Evolutionary conservation across 2,797 vertebrate genomes (phyloP).

Genomic region (Chrosomus eos): DNA sequence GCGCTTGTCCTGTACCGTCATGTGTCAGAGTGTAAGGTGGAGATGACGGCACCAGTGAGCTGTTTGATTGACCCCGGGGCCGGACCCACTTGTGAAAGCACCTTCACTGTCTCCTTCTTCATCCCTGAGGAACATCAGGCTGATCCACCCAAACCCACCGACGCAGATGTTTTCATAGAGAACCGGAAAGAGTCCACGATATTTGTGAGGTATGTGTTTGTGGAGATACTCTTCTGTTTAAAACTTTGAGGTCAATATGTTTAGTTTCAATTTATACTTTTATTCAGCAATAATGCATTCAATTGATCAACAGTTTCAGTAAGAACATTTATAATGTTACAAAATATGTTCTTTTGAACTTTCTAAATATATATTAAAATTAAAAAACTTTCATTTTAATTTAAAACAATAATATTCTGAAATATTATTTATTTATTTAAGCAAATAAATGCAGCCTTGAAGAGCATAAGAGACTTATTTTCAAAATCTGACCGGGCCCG

Average conservation of each 20-base stretch:
- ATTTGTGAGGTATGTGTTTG: constrained; percentile 77
- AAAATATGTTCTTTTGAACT: not conserved
- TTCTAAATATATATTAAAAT: too few species aligned
- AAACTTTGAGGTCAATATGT: not conserved
- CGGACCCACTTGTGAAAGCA: constrained; percentile 74
- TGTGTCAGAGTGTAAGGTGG: constrained; percentile 76
- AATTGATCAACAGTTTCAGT: not conserved
- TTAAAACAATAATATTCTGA: too few species aligned
- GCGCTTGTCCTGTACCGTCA: not conserved
- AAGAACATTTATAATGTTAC: not conserved
- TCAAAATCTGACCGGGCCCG: too few species aligned
- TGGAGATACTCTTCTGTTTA: not conserved
- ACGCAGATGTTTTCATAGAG: constrained; percentile 78
- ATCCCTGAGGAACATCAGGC: constrained; percentile 77
- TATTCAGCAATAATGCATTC: not conserved
- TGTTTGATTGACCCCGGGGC: constrained; percentile 78
- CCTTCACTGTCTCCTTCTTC: constrained; percentile 78
- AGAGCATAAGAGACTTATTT: not conserved
- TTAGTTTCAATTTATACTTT: not conserved
- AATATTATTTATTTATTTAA: too few species aligned
- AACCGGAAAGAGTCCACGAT: constrained; percentile 77
- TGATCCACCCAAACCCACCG: constrained; percentile 75
- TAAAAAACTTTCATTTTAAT: too few species aligned
- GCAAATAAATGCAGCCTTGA: not conserved
- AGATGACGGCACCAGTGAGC: constrained; percentile 79